These are phyloP conservation scores for Spermophilus dauricus DNA, from an alignment of 2,113 vertebrate genomes.

Conservation along the genomic window DNA sequence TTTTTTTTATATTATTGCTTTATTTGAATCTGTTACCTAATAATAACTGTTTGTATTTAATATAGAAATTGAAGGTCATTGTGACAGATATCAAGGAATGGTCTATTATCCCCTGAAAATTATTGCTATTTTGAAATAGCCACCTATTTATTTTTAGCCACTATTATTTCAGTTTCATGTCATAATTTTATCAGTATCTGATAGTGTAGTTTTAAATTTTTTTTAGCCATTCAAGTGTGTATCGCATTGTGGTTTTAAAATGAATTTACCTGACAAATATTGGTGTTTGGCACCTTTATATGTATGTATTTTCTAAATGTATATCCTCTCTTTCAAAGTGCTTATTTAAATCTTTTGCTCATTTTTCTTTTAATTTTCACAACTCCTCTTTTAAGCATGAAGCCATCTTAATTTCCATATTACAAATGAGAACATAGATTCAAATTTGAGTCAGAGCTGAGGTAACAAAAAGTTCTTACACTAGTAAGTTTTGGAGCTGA, in stretches of 20 bases:
- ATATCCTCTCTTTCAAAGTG: conserved; percentile 14
- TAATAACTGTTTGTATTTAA: conserved; percentile 27
- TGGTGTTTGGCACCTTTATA: not conserved
- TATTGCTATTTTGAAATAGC: not conserved
- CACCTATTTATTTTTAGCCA: conserved; percentile 35
- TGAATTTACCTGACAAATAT: not conserved
- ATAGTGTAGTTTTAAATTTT: not conserved
- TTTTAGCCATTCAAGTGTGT: conserved; percentile 45
- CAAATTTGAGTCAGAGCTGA: not conserved
- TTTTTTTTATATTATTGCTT: not conserved
- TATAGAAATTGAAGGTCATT: not conserved
- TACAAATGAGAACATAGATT: conserved; percentile 36
- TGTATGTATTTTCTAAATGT: conserved; percentile 24
- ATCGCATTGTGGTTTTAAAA: not conserved
- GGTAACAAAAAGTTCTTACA: not conserved
- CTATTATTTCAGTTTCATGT: conserved; percentile 3
- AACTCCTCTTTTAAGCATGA: not conserved
- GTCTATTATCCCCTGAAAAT: not conserved
- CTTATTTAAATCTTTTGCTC: not conserved
- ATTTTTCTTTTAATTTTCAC: conserved; percentile 31
- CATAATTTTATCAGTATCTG: not conserved
- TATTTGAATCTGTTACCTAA: not conserved
- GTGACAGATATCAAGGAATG: not conserved
- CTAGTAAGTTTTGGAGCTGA: conserved; percentile 19
- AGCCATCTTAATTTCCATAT: conserved; percentile 11